These are phyloP conservation scores for Phyllotreta striolata DNA, from an alignment of 2,888 invertebrate genomes.

Conservation along the genomic window DNA sequence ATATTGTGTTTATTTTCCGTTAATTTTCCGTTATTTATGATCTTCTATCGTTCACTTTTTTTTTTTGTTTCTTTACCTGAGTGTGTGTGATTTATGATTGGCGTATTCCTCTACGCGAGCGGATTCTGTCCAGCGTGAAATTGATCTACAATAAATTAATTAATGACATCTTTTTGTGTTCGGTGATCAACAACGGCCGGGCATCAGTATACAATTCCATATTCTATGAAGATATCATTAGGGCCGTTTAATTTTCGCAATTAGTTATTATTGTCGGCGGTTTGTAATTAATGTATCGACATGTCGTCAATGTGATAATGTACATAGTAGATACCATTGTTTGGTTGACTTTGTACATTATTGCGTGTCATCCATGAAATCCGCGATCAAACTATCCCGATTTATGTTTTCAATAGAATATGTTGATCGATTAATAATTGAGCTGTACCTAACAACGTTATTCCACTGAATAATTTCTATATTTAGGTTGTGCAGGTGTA, in stretches of 20 bases:
- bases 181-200: constrained; percentile 10
- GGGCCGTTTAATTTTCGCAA: constrained; percentile 39
- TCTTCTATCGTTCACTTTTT: constrained; percentile 24
- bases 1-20: constrained; percentile 28
- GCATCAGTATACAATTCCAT: constrained; percentile 25
- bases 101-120: constrained; percentile 13
- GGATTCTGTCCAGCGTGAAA: constrained; percentile 18
- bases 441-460: too few relatives aligned
- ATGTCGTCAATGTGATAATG: constrained; percentile 41
- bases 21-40: constrained; percentile 27
- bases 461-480: too few relatives aligned
- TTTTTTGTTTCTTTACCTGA: constrained; percentile 22
- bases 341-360: constrained; percentile 33
- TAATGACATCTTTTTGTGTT: constrained; percentile 27
- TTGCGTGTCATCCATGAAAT: constrained; percentile 38
- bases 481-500: too few relatives aligned
- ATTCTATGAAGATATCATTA: constrained; percentile 38
- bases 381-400: constrained; percentile 22
- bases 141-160: constrained; percentile 23
- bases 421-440: too few relatives aligned
- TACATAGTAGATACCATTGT: constrained; percentile 32
- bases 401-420: constrained; percentile 11
- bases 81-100: constrained; percentile 23
- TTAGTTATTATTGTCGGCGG: constrained; percentile 40
- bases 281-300: constrained; percentile 47